Conservation (phyloP, 2,113 vertebrate genomes). For the Chunga burmeisteri region DNA sequence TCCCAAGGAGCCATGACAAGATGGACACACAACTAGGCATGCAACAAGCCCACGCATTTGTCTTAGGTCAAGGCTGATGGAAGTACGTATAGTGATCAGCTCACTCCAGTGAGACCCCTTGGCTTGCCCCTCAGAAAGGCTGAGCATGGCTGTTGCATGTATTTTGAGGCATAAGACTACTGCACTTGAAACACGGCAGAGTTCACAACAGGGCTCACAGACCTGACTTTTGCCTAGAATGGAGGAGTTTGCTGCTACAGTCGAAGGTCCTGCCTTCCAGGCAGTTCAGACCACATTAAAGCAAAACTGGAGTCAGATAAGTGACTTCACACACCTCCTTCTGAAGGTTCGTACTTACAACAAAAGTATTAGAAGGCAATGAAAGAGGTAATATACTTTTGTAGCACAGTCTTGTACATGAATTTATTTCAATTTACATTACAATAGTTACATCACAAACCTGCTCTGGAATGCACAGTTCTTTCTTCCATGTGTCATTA, state of each 20-base stretch:
- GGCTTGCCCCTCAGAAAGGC: not conserved
- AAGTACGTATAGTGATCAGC: accelerated
- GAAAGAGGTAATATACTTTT: not conserved
- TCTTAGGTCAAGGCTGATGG: not conserved
- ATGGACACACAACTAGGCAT: accelerated
- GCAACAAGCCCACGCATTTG: not conserved
- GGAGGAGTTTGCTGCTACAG: not conserved
- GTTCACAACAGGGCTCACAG: not conserved
- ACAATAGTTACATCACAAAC: not conserved
- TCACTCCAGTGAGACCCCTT: not conserved
- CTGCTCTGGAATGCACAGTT: not conserved
- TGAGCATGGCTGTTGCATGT: not conserved
- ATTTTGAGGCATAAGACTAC: not conserved
- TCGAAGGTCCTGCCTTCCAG: not conserved
- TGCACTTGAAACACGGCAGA: not conserved
- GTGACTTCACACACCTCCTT: not conserved
- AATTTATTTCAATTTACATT: not conserved
- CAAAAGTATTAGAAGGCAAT: not conserved
- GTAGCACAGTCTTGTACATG: not conserved
- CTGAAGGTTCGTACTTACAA: not conserved
- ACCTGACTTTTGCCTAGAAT: not conserved
- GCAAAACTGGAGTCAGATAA: not conserved
- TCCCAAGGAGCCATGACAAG: not conserved
- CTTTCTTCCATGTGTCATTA: not conserved
- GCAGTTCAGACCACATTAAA: not conserved